A percentile compares a stretch with the other conserved stretches of the same genome.
These are phyloP conservation scores for Pardosa pseudoannulata DNA, from an alignment of 2,888 invertebrate species.

Conservation along the genomic window DNA sequence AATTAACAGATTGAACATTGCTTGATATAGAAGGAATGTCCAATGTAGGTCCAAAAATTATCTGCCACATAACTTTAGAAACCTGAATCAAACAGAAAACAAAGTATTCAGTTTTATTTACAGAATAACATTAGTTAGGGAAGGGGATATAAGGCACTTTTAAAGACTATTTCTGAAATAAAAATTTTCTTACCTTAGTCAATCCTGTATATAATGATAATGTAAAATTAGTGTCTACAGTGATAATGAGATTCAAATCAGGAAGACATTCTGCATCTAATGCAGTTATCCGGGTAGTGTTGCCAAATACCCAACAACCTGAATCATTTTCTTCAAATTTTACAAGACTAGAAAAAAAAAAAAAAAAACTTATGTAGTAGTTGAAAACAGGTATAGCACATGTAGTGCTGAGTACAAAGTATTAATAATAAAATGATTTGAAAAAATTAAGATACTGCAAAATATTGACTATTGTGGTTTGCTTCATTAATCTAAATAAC, in stretches of 20 bases:
- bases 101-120: too few relatives aligned
- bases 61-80: conserved; percentile 82
- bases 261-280: conserved; percentile 89
- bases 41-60: conserved; percentile 75
- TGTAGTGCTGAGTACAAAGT: too few relatives aligned
- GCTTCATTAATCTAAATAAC: too few relatives aligned
- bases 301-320: conserved; percentile 86
- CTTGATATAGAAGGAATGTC: conserved; percentile 74
- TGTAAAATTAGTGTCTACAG: conserved; percentile 87
- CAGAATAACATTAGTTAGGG: too few relatives aligned
- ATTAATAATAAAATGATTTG: too few relatives aligned
- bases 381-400: too few relatives aligned
- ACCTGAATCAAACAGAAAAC: conserved; percentile 75
- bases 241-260: conserved; percentile 88
- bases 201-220: conserved; percentile 90
- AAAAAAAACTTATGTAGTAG: too few relatives aligned
- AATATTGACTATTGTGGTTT: neutral
- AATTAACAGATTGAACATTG: conserved; percentile 75
- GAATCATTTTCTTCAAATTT: conserved; percentile 78
- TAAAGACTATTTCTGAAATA: neutral
- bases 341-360: conserved; percentile 76
- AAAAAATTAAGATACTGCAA: too few relatives aligned
- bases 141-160: too few relatives aligned
- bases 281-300: conserved; percentile 85
- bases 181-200: conserved; percentile 80